These are phyloP conservation scores for Latrodectus elegans DNA, from an alignment of 2,888 invertebrate genomes.

Conservation along the genomic window DNA sequence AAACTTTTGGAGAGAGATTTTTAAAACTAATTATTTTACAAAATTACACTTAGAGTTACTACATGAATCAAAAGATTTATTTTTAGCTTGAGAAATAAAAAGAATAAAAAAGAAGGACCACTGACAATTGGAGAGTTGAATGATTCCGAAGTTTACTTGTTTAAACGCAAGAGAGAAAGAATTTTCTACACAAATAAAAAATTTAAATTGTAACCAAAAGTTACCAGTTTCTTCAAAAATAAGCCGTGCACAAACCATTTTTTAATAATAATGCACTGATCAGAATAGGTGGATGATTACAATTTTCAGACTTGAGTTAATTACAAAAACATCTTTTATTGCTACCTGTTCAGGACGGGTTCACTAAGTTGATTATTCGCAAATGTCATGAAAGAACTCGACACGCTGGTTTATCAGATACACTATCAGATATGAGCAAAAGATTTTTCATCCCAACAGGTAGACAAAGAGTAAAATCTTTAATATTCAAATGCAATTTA, in stretches of 20 bases:
- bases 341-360: not conserved
- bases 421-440: not conserved
- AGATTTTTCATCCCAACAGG: not conserved
- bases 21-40: too few species aligned
- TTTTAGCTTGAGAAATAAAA: too few species aligned
- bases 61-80: not conserved
- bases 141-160: not conserved
- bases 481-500: not conserved
- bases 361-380: not conserved
- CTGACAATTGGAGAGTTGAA: not conserved
- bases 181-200: not conserved
- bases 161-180: not conserved
- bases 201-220: too few species aligned
- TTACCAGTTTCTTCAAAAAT: too few species aligned
- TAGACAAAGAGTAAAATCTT: not conserved
- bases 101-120: not conserved
- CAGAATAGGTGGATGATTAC: not conserved
- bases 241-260: not conserved
- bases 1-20: too few species aligned
- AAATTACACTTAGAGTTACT: not conserved
- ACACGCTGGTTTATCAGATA: not conserved
- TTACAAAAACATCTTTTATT: not conserved
- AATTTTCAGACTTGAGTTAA: constrained; percentile 6
- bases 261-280: not conserved
- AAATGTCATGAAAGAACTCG: not conserved